Evolutionary conservation across 2,113 vertebrate species (phyloP).

Genomic region (Rhipidura dahli): DNA sequence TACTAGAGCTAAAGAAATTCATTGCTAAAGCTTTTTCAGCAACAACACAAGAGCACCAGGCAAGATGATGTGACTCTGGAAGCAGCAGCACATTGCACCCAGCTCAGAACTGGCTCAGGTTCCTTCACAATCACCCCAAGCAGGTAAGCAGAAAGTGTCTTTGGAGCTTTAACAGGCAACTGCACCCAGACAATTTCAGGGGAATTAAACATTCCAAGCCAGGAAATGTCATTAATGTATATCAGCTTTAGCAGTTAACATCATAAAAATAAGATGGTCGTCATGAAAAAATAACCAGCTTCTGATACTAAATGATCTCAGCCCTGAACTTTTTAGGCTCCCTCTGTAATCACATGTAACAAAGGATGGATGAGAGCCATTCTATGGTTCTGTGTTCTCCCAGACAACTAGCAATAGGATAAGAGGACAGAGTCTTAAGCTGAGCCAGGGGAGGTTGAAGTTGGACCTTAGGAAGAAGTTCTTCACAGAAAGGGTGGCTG

Average conservation of each 20-base stretch:
- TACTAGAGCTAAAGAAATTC: too few species aligned
- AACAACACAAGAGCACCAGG: not conserved
- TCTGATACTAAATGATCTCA: not conserved
- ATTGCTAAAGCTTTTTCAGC: too few species aligned
- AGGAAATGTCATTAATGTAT: not conserved
- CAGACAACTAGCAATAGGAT: not conserved
- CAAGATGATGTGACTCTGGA: rapidly evolving
- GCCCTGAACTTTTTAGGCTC: not conserved
- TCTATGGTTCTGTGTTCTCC: not conserved
- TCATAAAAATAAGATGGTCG: not conserved
- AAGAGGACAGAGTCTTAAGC: not conserved
- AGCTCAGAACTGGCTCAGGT: not conserved
- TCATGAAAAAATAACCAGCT: not conserved
- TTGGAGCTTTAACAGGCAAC: not conserved
- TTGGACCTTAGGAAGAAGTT: not conserved
- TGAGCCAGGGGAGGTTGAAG: not conserved
- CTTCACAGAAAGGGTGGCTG: not conserved
- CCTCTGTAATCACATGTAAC: too few species aligned
- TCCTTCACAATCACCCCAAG: not conserved
- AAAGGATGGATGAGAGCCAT: not conserved
- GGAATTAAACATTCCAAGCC: not conserved
- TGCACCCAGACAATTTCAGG: not conserved
- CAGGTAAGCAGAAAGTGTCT: rapidly evolving
- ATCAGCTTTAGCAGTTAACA: not conserved
- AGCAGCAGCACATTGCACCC: not conserved